These are phyloP conservation scores for Dermatemys mawii DNA, from an alignment of 2,113 vertebrate species.

Conservation along the genomic window DNA sequence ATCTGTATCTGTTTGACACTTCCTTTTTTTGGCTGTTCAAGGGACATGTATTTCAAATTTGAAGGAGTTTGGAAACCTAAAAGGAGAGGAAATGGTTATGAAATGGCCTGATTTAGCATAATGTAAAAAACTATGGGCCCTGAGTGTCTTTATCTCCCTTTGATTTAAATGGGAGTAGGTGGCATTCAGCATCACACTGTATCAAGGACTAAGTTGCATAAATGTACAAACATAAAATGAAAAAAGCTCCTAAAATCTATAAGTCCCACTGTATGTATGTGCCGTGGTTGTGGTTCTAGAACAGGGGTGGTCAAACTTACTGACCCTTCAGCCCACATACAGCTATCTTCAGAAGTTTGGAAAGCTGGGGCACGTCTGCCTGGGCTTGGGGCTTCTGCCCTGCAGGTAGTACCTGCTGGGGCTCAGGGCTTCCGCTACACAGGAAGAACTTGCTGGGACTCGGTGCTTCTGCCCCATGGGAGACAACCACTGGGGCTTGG, in stretches of 20 bases:
- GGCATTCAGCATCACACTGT: neutral
- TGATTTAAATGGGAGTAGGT: neutral
- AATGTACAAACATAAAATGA: neutral
- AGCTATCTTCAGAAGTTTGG: too few relatives aligned
- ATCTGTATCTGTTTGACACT: neutral
- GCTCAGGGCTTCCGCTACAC: too few relatives aligned
- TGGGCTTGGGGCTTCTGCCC: too few relatives aligned
- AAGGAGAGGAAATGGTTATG: neutral
- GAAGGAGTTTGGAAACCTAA: neutral
- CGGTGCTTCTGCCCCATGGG: too few relatives aligned
- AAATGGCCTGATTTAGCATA: neutral
- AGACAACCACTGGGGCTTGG: too few relatives aligned
- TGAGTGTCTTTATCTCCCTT: fast-evolving
- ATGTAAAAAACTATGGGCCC: neutral
- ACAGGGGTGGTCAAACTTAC: neutral
- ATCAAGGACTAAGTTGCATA: fast-evolving
- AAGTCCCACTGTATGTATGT: neutral
- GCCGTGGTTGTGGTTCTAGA: neutral
- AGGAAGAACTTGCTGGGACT: too few relatives aligned
- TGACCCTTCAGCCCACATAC: too few relatives aligned
- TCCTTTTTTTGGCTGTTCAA: neutral
- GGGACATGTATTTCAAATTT: neutral
- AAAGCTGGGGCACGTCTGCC: too few relatives aligned
- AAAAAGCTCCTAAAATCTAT: neutral
- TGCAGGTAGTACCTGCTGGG: too few relatives aligned